A percentile compares a stretch with the other conserved stretches of the same genome.
Conservation (phyloP, 1,140 invertebrate species). For the Ceratitis capitata region DNA sequence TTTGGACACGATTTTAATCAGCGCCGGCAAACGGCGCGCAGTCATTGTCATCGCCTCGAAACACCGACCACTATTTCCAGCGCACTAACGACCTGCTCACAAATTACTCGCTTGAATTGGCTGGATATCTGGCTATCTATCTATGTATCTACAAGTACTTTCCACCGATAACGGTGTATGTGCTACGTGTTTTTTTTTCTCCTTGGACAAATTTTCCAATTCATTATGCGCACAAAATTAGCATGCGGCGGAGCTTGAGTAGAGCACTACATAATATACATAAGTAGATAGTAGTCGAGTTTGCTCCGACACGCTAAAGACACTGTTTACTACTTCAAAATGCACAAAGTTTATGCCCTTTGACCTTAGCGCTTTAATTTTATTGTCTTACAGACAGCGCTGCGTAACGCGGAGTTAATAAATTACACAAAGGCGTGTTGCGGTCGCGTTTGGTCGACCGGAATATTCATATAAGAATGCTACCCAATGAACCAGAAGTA, state of each 20-base stretch:
- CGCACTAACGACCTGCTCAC: not conserved
- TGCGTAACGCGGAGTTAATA: not conserved
- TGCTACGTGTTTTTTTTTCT: not conserved
- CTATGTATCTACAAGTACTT: no score
- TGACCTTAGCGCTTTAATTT: slow-evolving; percentile 21
- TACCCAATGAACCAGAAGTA: not conserved
- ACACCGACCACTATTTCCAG: not conserved
- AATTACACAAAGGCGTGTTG: not conserved
- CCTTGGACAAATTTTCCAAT: not conserved
- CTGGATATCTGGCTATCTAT: not conserved
- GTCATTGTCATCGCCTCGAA: not conserved
- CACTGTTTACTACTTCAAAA: not conserved
- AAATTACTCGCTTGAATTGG: not conserved
- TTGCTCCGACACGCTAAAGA: not conserved
- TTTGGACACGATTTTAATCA: slow-evolving; percentile 31
- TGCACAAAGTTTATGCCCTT: slow-evolving; percentile 1
- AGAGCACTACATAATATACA: not conserved
- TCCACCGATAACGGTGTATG: not conserved
- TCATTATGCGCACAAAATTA: slow-evolving; percentile 19
- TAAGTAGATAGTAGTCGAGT: not conserved
- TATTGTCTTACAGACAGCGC: not conserved
- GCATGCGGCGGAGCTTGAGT: not conserved
- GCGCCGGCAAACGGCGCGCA: not conserved
- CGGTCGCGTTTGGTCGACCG: not conserved
- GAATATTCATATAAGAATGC: not conserved